Percentiles rank a stretch among this genome's conserved stretches.
Conservation (phyloP, 2,888 invertebrate species). For the Cotesia congregata region DNA sequence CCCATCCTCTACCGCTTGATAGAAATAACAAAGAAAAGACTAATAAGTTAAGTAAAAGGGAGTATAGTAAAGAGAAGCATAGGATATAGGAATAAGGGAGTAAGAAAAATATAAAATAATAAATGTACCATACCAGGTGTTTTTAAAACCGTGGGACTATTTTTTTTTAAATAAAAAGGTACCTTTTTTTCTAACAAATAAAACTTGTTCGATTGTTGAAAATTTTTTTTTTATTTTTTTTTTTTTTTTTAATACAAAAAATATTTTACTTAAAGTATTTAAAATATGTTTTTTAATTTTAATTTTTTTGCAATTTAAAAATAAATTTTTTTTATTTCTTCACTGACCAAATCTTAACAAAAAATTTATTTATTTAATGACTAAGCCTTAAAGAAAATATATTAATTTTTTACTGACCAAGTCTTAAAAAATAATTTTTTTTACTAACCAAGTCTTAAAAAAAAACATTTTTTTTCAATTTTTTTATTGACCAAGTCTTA, state of each 20-base stretch:
- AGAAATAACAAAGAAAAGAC: background rate
- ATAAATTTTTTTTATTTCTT: background rate
- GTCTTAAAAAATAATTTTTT: no score
- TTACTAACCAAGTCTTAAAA: no score
- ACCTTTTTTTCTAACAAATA: background rate
- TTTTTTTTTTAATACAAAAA: background rate
- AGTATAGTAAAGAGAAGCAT: background rate
- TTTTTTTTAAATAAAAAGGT: background rate
- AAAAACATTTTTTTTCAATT: no score
- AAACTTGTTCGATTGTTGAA: background rate
- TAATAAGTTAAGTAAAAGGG: background rate
- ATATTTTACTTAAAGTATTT: background rate
- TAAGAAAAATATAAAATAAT: background rate
- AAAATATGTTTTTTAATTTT: background rate
- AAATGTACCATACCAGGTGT: background rate
- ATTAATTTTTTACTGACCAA: no score
- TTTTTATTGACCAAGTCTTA: no score
- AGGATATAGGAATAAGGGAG: background rate
- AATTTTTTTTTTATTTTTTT: slow-evolving; percentile 16
- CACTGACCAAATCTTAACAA: no score
- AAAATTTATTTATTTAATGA: no score
- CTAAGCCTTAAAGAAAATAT: no score
- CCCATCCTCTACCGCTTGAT: background rate
- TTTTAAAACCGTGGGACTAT: background rate
- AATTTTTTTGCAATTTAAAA: no score